These are phyloP conservation scores for Dryomyza anilis DNA, from an alignment of 2,888 invertebrate species.

Conservation along the genomic window DNA sequence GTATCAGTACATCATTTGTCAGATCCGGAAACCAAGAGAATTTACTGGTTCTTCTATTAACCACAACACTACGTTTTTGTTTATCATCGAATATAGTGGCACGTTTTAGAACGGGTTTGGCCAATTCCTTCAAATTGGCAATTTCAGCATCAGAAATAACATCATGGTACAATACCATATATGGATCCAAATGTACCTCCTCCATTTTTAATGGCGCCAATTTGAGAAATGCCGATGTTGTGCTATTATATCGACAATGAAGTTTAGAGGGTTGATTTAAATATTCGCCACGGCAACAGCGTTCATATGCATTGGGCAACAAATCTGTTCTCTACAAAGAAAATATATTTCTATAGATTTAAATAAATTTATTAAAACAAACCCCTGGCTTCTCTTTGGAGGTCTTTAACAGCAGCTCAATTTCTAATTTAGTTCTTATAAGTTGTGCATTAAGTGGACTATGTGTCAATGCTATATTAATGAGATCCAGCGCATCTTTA, in stretches of 20 bases:
- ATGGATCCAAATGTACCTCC: slow-evolving; percentile 47
- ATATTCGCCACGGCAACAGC: slow-evolving; percentile 50
- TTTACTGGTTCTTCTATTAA: slow-evolving; percentile 49
- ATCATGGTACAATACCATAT: slow-evolving; percentile 52
- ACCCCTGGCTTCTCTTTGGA: neutral
- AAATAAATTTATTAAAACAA: neutral
- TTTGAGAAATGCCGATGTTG: slow-evolving; percentile 44
- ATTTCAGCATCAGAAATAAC: slow-evolving; percentile 48
- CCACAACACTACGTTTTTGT: slow-evolving; percentile 27
- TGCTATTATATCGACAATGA: slow-evolving; percentile 51
- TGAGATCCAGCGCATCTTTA: slow-evolving; percentile 40
- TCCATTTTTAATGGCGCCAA: slow-evolving; percentile 56
- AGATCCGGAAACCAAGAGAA: slow-evolving; percentile 49
- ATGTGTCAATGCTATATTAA: slow-evolving; percentile 36
- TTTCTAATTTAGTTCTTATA: slow-evolving; percentile 9
- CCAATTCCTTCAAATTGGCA: slow-evolving; percentile 40
- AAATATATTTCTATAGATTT: neutral
- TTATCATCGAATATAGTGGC: slow-evolving; percentile 45
- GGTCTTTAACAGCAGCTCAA: neutral
- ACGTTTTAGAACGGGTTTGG: slow-evolving; percentile 43
- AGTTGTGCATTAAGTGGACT: slow-evolving; percentile 38
- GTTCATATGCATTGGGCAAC: slow-evolving; percentile 32
- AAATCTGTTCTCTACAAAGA: slow-evolving; percentile 7
- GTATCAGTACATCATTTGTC: slow-evolving; percentile 34
- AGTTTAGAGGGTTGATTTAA: slow-evolving; percentile 32